Base-by-base conservation (phyloP, 2,797 vertebrate species). In the Bradypodion ventrale region DNA sequence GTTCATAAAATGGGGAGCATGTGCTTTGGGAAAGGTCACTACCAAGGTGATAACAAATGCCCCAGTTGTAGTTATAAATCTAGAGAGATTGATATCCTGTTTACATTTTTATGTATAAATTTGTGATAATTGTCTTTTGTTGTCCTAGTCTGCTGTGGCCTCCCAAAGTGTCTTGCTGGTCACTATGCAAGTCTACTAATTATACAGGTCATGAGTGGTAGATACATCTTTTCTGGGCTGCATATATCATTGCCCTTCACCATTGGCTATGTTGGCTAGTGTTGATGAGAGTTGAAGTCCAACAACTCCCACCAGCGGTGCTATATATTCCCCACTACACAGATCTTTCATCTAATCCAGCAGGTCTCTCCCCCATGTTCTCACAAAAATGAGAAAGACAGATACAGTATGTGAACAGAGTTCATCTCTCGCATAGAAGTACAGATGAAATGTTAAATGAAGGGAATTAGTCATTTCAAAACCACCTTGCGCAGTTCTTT, bases 401-500 rank as follows among this genome's bases (percentile, higher is more conserved):
- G 10, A 32, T 62, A n/a, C n/a, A n/a, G n/a, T n/a, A 12, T 16
- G 40, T 44, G 16, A 73, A 60, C 69, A 85, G 35, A 60, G 29
- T 25, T n/a, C 0, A 83, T n/a, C 0, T 86, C 8, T 13, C 8
- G 56, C 81, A 25, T 12, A 73, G 7, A 5, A 19, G 49, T n/a
- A 0, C 2, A 80, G 25, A 16, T 74, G 63, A 4, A 10, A 59
- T 16, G 6, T 44, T 72, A 63, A 86, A 70, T 1, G 72, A 78
- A 82, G 29, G 42, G n/a, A 80, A 37, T 37, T 70, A 85, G 68
- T 42, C 3, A 2, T 56, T 85, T 75, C 27, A 85, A 75, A 66
- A 85, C 60, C 19, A 56, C 60, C n/a, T 44, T 7, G 2, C 27
- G 25, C 35, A 74, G n/a, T 6, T 10, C 4, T 4, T 2, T 21